phyloP scores from a whole-genome alignment of 2,797 vertebrate species.

The Picus viridis region DNA sequence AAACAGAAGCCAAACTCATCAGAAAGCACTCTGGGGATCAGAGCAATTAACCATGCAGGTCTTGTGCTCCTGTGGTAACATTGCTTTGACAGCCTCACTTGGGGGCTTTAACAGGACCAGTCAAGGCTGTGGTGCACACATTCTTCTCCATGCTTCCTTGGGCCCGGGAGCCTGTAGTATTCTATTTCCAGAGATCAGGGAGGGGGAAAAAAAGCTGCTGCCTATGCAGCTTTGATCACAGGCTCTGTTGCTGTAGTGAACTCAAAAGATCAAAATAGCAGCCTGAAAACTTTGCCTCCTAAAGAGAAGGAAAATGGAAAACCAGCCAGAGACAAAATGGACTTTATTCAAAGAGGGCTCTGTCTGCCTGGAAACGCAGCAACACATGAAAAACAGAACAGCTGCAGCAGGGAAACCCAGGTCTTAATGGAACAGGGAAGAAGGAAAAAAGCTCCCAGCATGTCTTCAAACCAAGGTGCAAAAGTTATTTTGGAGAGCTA shows the following conservation, averaged over 20 bases:
- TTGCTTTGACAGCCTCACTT: not conserved
- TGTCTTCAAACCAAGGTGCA: slow-evolving; percentile 22
- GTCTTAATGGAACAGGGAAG: not conserved
- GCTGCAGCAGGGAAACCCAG: not conserved
- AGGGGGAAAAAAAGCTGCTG: not conserved
- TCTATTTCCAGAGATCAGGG: not conserved
- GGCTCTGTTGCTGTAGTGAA: not conserved
- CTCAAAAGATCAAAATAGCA: not conserved
- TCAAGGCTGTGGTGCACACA: not conserved
- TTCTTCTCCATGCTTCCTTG: not conserved
- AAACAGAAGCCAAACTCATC: not conserved
- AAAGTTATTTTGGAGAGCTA: slow-evolving; percentile 12
- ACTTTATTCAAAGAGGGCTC: not conserved
- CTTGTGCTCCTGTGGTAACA: not conserved
- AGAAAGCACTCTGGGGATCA: not conserved
- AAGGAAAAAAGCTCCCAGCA: not conserved
- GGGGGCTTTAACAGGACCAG: not conserved
- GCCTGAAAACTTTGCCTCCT: not conserved
- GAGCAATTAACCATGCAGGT: not conserved
- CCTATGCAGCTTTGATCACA: not conserved
- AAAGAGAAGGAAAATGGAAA: slow-evolving; percentile 13
- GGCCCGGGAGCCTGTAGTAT: not conserved
- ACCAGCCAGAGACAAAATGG: not conserved
- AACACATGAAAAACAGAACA: slow-evolving; percentile 10
- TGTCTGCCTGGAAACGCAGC: slow-evolving; percentile 25